Base-by-base conservation (phyloP, 2,113 vertebrate genomes). In the Psettodes erumei region DNA sequence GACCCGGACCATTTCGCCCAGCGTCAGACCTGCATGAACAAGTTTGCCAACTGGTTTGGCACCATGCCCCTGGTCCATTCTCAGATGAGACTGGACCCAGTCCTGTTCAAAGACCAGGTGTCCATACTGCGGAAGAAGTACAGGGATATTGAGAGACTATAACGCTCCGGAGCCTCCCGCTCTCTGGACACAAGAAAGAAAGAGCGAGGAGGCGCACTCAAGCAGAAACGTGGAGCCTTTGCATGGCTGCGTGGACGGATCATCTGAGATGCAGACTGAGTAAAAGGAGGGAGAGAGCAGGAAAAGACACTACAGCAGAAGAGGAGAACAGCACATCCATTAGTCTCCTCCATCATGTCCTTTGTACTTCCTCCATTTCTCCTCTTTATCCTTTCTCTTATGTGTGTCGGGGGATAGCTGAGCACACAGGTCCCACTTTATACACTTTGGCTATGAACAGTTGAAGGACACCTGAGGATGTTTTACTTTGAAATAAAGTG, bases 11-110 rank as follows among this genome's bases (percentile, higher is more conserved):
- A 99, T 89, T 99, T 99, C 23, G 96, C 98, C 92, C 98, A 99
- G 94, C 95, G 98, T 85, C 98, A 99, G 94, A 99, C 96, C 93
- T 99, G 98, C 95, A 99, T 99, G 97, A 99, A 99, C 93, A 97
- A 96, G 79, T 99, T 99, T 50, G 96, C 98, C 96, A 97, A 94
- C 96, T 99, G 98, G 98, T 99, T 99, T 97, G 98, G 96, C 96
- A 96, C 94, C 92, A 99, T 99, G 98, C 98, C 98, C 77, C 95
- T 99, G 91, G 95, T 97, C 90, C 97, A 99, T 79, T 99, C 98
- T 60, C 97, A 98, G 93, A 98, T 99, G 97, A 96, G 98, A 89
- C 95, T 99, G 68, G 98, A 99, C 90, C 98, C 98, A 13, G 96
- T 99, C 78, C 96, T 99, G 83, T 99, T 99, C 88, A 99, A 99